Conservation (phyloP, 2,113 vertebrate genomes). For the Aegotheles bennettii region DNA sequence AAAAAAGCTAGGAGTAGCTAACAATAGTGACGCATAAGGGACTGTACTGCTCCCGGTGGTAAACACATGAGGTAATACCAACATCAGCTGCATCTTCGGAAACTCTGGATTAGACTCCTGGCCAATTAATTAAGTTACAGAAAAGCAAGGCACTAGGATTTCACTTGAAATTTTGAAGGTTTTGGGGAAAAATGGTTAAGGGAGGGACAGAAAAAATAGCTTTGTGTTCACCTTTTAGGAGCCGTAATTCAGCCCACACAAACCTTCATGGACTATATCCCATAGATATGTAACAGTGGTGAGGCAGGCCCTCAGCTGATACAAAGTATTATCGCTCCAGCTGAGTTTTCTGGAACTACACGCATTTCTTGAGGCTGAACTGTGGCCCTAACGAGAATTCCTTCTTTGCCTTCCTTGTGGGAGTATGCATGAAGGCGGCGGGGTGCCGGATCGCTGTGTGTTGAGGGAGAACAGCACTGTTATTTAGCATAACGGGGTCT, state of each 20-base stretch:
- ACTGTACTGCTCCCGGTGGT: not conserved
- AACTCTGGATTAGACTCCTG: not conserved
- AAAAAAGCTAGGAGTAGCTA: not conserved
- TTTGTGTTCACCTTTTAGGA: not conserved
- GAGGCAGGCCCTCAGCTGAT: not conserved
- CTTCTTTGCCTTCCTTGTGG: not conserved
- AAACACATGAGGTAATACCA: constrained; percentile 9
- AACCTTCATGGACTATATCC: not conserved
- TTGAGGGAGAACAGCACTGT: not conserved
- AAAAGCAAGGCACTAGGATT: not conserved
- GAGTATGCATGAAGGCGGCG: not conserved
- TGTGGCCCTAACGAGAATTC: not conserved
- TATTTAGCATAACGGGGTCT: not conserved
- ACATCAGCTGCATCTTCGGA: not conserved
- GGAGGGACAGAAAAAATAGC: not conserved
- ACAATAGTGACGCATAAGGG: constrained; percentile 4
- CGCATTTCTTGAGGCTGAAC: not conserved
- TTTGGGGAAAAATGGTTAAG: not conserved
- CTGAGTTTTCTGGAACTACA: not conserved
- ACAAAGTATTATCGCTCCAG: not conserved
- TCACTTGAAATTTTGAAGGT: not conserved
- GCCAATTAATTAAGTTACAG: not conserved
- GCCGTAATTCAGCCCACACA: not conserved
- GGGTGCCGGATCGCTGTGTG: not conserved
- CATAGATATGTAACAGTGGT: rapidly evolving